Conservation (phyloP, 2,888 invertebrate genomes). For the Zootermopsis nevadensis region DNA sequence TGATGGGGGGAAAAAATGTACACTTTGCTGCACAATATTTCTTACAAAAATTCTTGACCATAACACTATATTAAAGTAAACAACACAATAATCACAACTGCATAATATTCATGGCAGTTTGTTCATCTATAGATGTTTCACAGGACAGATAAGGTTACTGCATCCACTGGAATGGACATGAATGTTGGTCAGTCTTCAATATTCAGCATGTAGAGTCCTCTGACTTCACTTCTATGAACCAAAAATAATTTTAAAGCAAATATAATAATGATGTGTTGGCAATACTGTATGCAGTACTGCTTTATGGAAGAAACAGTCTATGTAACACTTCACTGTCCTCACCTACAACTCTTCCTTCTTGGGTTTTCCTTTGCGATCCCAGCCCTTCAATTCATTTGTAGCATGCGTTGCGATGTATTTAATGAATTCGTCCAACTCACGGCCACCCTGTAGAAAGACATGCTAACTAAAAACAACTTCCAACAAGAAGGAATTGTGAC, state of each 20-base stretch:
- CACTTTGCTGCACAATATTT: slow-evolving; percentile 6
- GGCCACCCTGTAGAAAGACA: slow-evolving; percentile 78
- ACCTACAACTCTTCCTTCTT: slow-evolving; percentile 72
- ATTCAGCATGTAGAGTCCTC: background rate
- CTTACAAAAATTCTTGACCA: slow-evolving; percentile 27
- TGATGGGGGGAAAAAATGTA: background rate
- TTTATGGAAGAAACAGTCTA: slow-evolving; percentile 32
- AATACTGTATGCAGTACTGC: slow-evolving; percentile 38
- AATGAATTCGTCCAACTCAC: slow-evolving; percentile 92
- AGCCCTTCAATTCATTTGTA: slow-evolving; percentile 87
- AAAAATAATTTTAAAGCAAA: slow-evolving; percentile 29
- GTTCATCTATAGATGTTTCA: background rate
- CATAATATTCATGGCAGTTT: slow-evolving; percentile 13
- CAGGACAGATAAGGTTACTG: background rate
- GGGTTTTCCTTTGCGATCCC: slow-evolving; percentile 84
- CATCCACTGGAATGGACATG: background rate
- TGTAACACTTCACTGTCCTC: background rate
- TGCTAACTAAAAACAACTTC: background rate
- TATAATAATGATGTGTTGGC: slow-evolving; percentile 16
- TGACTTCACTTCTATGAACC: slow-evolving; percentile 20
- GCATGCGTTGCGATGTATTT: slow-evolving; percentile 95
- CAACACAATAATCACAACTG: slow-evolving; percentile 23
- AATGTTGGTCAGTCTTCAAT: slow-evolving; percentile 14
- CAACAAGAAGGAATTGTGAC: background rate
- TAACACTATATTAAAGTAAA: background rate